These are phyloP conservation scores for Cavia aperea DNA, from an alignment of 2,113 vertebrate genomes.

Conservation along the genomic window DNA sequence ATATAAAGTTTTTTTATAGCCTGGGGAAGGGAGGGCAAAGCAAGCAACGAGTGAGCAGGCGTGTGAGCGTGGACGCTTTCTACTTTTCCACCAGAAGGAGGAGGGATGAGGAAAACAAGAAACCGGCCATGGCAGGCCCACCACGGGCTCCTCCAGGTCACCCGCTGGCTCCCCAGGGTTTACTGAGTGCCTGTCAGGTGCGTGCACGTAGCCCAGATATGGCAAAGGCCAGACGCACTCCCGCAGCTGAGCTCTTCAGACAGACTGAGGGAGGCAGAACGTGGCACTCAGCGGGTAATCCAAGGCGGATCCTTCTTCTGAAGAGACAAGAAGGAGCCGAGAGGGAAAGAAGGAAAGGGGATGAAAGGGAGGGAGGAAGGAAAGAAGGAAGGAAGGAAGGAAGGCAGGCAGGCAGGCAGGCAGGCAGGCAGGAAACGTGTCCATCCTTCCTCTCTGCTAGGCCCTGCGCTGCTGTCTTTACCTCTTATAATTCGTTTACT, in stretches of 20 bases:
- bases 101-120: not conserved
- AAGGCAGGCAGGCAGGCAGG: no score
- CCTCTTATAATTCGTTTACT: not conserved
- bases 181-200: not conserved
- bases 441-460: not conserved
- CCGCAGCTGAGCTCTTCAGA: not conserved
- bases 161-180: not conserved
- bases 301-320: constrained; percentile 27
- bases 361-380: not conserved
- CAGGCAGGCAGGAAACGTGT: not conserved
- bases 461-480: not conserved
- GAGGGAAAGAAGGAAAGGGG: not conserved
- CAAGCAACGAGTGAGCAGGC: constrained; percentile 56
- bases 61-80: constrained; percentile 59
- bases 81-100: constrained; percentile 50
- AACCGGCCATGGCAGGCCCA: not conserved
- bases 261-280: constrained; percentile 6
- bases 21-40: constrained; percentile 65
- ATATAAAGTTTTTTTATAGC: constrained; percentile 71
- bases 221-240: not conserved
- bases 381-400: not conserved
- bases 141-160: not conserved
- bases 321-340: constrained; percentile 13
- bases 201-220: not conserved
- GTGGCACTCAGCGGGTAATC: not conserved